Conservation (phyloP, 2,888 invertebrate species). For the Hirtodrosophila confusa region DNA sequence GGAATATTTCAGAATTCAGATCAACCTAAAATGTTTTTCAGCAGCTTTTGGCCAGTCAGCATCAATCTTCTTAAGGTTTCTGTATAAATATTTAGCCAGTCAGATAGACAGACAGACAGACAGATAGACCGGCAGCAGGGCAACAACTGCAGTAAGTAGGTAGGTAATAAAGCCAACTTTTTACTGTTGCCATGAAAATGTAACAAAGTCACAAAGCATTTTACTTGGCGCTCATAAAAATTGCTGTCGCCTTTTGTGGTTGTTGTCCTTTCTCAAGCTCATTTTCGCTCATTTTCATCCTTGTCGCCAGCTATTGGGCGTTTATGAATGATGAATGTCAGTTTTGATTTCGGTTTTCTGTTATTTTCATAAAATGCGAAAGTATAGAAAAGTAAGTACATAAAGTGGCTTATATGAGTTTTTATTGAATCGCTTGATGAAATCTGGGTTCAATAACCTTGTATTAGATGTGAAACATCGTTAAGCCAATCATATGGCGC, state of each 20-base stretch:
- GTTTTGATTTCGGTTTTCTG: constrained; percentile 60
- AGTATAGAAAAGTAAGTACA: constrained; percentile 27
- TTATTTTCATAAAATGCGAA: constrained; percentile 56
- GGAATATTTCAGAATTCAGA: constrained; percentile 44
- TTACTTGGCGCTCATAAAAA: constrained; percentile 63
- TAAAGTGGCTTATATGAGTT: constrained; percentile 32
- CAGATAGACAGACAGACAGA: not conserved
- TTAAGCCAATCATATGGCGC: constrained; percentile 16
- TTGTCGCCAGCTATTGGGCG: constrained; percentile 53
- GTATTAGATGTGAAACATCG: not conserved
- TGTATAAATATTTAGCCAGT: not conserved
- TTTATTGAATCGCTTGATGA: constrained; percentile 28
- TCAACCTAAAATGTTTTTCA: constrained; percentile 54
- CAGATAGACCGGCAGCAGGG: not conserved
- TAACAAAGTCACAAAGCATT: constrained; percentile 76
- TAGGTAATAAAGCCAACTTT: constrained; percentile 69
- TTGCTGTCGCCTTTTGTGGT: constrained; percentile 43
- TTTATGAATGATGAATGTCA: constrained; percentile 71
- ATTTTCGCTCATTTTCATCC: constrained; percentile 39
- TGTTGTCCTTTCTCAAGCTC: constrained; percentile 15
- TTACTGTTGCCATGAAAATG: constrained; percentile 72
- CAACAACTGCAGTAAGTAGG: constrained; percentile 58
- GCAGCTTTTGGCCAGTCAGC: constrained; percentile 50
- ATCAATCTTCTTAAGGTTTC: too few relatives aligned
- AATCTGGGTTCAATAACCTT: constrained; percentile 47